phyloP scores from a whole-genome alignment of 2,888 invertebrate genomes.

The Synergus gifuensis region DNA sequence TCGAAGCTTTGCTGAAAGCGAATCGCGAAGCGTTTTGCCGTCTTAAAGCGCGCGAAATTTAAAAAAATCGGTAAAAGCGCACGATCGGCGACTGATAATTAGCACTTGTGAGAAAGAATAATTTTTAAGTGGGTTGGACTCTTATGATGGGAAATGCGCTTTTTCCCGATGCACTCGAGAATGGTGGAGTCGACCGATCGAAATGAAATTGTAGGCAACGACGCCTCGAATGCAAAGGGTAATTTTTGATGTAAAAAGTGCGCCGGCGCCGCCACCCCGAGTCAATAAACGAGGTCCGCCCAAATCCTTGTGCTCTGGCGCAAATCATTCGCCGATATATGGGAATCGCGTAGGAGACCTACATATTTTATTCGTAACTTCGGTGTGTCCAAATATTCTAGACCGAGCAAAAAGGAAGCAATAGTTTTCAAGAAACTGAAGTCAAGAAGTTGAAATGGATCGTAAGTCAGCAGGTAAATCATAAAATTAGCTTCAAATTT shows the following conservation, averaged over 20 bases:
- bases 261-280: slow-evolving; percentile 63
- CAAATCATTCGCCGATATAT: slow-evolving; percentile 44
- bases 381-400: not conserved
- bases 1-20: slow-evolving; percentile 48
- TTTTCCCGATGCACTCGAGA: slow-evolving; percentile 49
- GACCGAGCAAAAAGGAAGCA: too few relatives aligned
- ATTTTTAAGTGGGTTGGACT: not conserved
- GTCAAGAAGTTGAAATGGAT: not conserved
- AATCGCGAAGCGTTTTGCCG: slow-evolving; percentile 47
- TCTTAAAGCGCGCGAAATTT: slow-evolving; percentile 52
- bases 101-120: slow-evolving; percentile 12
- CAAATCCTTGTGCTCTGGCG: slow-evolving; percentile 62
- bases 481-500: too few relatives aligned
- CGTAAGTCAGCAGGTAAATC: not conserved
- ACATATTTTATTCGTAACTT: slow-evolving; percentile 45
- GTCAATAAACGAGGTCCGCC: slow-evolving; percentile 70
- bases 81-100: slow-evolving; percentile 41
- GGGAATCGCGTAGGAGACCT: slow-evolving; percentile 29
- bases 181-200: slow-evolving; percentile 10
- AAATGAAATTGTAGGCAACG: slow-evolving; percentile 45
- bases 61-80: slow-evolving; percentile 54
- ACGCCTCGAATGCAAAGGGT: slow-evolving; percentile 38
- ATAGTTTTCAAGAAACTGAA: not conserved
- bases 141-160: not conserved
- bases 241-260: slow-evolving; percentile 46